Evolutionary conservation across 2,797 vertebrate species (phyloP).

Genomic region (Limosa lapponica): DNA sequence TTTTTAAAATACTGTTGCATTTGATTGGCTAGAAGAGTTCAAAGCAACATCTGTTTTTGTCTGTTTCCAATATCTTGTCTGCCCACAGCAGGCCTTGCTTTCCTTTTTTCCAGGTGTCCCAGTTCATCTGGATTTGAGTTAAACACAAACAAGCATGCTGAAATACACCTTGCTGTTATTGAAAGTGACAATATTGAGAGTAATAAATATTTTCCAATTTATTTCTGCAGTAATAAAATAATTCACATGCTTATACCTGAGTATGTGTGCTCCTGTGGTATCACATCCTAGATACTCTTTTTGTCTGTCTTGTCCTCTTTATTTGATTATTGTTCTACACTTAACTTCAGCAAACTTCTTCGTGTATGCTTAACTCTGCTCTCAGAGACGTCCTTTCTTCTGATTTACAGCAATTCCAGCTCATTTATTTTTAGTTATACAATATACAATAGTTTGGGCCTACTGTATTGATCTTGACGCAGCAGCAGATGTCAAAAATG

Average conservation of each 20-base stretch:
- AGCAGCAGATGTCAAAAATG: background rate
- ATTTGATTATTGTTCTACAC: background rate
- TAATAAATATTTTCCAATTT: background rate
- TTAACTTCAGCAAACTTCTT: background rate
- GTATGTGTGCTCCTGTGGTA: background rate
- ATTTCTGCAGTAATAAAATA: background rate
- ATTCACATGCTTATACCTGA: background rate
- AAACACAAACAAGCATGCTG: background rate
- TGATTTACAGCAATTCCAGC: background rate
- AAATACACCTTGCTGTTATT: background rate
- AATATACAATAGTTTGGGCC: background rate
- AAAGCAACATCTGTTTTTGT: background rate
- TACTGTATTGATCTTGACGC: background rate
- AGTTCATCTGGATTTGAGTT: background rate
- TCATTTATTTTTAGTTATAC: background rate
- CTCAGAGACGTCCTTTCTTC: background rate
- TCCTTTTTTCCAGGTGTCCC: background rate
- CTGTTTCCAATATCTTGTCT: background rate
- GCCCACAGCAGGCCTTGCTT: background rate
- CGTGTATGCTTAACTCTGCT: background rate
- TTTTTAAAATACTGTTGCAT: background rate
- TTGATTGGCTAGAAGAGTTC: background rate
- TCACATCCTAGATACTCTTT: background rate
- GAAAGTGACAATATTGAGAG: background rate
- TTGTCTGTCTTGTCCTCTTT: background rate